Conservation (phyloP, 2,888 invertebrate genomes). For the Bugula neritina region DNA sequence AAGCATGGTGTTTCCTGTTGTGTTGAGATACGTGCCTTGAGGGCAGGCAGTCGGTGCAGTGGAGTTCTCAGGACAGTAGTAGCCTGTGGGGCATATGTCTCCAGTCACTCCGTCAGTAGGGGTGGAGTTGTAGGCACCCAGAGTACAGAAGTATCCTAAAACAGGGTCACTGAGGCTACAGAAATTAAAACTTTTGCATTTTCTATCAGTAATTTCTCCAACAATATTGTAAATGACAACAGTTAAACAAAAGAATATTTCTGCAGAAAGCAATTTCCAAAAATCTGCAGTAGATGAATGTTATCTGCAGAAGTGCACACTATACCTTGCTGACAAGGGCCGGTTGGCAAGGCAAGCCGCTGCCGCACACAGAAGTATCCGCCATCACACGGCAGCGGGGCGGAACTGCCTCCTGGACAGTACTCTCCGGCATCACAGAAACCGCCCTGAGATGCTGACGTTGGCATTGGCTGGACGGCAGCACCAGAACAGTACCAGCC, state of each 20-base stretch:
- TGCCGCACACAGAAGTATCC: constrained; percentile 38
- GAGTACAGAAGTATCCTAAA: constrained; percentile 38
- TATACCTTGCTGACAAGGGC: constrained; percentile 42
- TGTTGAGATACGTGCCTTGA: constrained; percentile 44
- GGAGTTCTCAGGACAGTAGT: constrained; percentile 45
- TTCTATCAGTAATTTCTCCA: too few relatives aligned
- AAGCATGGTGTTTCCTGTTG: constrained; percentile 33
- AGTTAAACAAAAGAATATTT: too few relatives aligned
- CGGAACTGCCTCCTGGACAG: constrained; percentile 43
- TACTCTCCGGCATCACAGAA: constrained; percentile 39
- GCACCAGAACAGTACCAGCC: constrained; percentile 46
- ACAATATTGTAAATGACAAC: too few relatives aligned
- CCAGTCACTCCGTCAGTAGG: constrained; percentile 44
- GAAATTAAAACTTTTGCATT: too few relatives aligned
- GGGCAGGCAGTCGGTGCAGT: constrained; percentile 38
- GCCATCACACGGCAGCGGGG: constrained; percentile 34
- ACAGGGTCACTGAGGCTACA: too few relatives aligned
- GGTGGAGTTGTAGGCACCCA: constrained; percentile 41
- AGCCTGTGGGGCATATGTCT: constrained; percentile 42
- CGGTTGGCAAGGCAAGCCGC: constrained; percentile 37
- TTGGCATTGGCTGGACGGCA: constrained; percentile 40
- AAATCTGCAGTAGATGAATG: too few relatives aligned
- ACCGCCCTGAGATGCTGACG: constrained; percentile 40
- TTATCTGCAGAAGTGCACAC: too few relatives aligned
- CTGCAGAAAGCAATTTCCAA: too few relatives aligned